phyloP scores from a whole-genome alignment of 2,797 vertebrate genomes.

The Eospalax fontanierii region DNA sequence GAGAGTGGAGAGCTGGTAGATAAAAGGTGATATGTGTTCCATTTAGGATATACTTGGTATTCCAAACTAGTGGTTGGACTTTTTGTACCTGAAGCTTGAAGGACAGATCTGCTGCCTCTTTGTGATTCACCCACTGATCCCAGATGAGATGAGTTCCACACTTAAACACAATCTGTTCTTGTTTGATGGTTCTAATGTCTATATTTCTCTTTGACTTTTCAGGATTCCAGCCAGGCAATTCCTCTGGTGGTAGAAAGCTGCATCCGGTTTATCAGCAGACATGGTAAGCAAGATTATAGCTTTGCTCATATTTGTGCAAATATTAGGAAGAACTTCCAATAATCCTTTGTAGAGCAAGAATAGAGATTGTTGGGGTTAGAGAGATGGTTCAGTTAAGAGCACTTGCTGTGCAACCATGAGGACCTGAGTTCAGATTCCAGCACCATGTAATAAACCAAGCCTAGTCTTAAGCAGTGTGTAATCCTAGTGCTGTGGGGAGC shows the following conservation, averaged over 20 bases:
- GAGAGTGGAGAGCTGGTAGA: neutral
- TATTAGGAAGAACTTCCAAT: conserved; percentile 57
- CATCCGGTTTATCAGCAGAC: conserved; percentile 98
- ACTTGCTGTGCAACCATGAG: neutral
- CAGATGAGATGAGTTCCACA: neutral
- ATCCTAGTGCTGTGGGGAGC: neutral
- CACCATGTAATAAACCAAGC: neutral
- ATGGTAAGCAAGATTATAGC: conserved; percentile 91
- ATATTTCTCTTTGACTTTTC: conserved; percentile 55
- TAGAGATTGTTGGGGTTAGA: neutral
- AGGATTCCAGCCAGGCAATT: conserved; percentile 97
- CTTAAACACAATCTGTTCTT: conserved; percentile 28
- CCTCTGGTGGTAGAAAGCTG: conserved; percentile 99
- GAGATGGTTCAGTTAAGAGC: neutral
- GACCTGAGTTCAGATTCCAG: neutral
- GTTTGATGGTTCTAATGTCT: conserved; percentile 51
- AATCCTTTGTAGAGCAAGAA: conserved; percentile 62
- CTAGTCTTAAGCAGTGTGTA: neutral
- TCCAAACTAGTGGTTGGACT: neutral
- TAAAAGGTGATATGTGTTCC: neutral
- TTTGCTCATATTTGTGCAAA: conserved; percentile 64
- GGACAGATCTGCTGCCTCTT: neutral
- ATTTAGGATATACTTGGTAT: neutral
- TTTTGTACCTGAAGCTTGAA: neutral
- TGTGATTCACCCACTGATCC: neutral